A percentile compares a stretch with the other conserved stretches of the same genome.
Conservation (phyloP, 2,797 vertebrate genomes). For the Enteromius argenteus region DNA sequence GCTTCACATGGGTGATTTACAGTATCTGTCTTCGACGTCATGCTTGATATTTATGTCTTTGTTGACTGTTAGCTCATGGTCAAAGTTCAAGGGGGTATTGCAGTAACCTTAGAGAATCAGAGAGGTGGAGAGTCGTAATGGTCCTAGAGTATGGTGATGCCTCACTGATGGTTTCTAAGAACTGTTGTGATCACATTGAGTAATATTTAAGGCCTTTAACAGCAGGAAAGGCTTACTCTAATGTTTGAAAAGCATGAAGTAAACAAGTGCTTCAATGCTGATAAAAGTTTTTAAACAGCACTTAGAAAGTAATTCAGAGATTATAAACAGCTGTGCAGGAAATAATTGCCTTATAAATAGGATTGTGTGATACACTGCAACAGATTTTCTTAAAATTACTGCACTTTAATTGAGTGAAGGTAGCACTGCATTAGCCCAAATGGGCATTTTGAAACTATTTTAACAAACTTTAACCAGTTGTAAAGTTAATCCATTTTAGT, state of each 20-base stretch:
- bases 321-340: constrained; percentile 41
- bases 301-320: constrained; percentile 45
- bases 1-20: not conserved
- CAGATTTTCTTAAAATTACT: not conserved
- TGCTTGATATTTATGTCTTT: constrained; percentile 34
- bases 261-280: constrained; percentile 39
- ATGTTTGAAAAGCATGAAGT: constrained; percentile 28
- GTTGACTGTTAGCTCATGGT: constrained; percentile 50
- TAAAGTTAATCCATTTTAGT: not conserved
- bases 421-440: not conserved
- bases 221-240: constrained; percentile 29
- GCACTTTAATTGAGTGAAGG: not conserved
- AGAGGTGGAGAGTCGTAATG: constrained; percentile 62
- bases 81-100: constrained; percentile 73
- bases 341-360: constrained; percentile 31
- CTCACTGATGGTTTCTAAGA: constrained; percentile 64
- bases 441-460: not conserved
- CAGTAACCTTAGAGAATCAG: constrained; percentile 64
- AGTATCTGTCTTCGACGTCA: not conserved
- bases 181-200: constrained; percentile 61
- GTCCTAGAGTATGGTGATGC: constrained; percentile 56
- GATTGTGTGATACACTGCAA: not conserved
- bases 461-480: not conserved
- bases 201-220: constrained; percentile 30
- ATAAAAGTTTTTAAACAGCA: constrained; percentile 43